Evolutionary conservation across 37 sponge, comb jelly and placozoan species (phyloP).

Genomic region (Chondrosia reniformis): DNA sequence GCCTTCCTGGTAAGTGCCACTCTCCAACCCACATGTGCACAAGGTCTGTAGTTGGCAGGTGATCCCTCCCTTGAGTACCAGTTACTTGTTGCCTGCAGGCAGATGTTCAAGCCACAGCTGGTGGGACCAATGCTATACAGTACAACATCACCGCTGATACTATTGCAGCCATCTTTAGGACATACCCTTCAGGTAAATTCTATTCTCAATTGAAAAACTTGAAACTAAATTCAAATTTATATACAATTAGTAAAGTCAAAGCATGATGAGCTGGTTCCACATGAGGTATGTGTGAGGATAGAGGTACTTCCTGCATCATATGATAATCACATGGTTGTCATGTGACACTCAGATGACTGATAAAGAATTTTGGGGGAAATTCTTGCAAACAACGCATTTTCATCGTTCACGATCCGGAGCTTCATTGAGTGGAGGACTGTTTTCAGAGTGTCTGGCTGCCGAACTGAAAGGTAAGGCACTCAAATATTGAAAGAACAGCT

Average conservation of each 20-base stretch:
- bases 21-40: no score
- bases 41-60: neutral
- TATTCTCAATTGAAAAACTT: no score
- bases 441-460: conserved; percentile 41
- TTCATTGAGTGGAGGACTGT: conserved; percentile 21
- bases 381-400: conserved; percentile 82
- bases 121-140: conserved; percentile 72
- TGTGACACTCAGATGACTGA: conserved; percentile 63
- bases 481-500: neutral
- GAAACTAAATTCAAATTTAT: no score
- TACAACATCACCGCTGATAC: conserved; percentile 70
- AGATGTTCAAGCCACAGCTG: conserved; percentile 63
- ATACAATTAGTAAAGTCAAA: conserved; percentile 46
- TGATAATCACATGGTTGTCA: neutral
- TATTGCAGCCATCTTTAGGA: conserved; percentile 76
- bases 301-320: neutral
- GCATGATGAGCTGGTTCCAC: conserved; percentile 65
- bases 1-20: conserved; percentile 66
- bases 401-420: conserved; percentile 41
- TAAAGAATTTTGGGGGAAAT: conserved; percentile 76
- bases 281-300: conserved; percentile 24
- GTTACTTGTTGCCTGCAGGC: conserved; percentile 69
- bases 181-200: conserved; percentile 74
- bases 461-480: conserved; percentile 34
- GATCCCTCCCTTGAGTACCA: neutral